Percentiles rank a stretch among this genome's conserved stretches.
Evolutionary conservation across 1,140 invertebrate genomes (phyloP).

Genomic region (Monochamus saltuarius): DNA sequence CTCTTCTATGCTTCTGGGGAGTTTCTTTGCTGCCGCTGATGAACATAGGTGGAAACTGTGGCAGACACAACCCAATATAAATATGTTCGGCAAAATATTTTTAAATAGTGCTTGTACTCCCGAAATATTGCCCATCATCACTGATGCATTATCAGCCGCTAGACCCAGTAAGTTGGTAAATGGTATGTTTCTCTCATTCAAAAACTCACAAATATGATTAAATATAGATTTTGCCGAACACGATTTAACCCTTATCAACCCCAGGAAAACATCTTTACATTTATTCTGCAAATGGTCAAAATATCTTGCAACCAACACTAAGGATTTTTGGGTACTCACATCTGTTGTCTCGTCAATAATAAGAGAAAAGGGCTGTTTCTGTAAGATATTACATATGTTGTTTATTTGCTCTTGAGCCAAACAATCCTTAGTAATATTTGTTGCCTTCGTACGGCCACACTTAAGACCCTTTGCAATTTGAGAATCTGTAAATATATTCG

Average conservation of each 20-base stretch:
- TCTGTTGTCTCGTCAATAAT: slow-evolving; percentile 19
- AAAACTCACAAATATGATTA: neutral
- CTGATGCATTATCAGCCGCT: slow-evolving; percentile 17
- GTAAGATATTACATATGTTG: no score
- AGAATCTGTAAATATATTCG: slow-evolving; percentile 3
- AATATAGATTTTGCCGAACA: neutral
- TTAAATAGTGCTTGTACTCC: slow-evolving; percentile 21
- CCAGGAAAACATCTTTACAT: slow-evolving; percentile 10
- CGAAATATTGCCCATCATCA: slow-evolving; percentile 16
- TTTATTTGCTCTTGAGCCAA: neutral
- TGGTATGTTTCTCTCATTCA: neutral
- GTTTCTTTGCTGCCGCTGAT: slow-evolving; percentile 13
- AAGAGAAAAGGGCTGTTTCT: slow-evolving; percentile 4
- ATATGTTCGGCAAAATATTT: slow-evolving; percentile 9
- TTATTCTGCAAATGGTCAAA: slow-evolving; percentile 3
- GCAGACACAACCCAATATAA: slow-evolving; percentile 20
- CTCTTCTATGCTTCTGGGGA: slow-evolving; percentile 12
- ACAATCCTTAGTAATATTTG: neutral
- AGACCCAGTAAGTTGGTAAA: slow-evolving; percentile 9
- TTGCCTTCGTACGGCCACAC: slow-evolving; percentile 5
- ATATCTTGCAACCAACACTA: slow-evolving; percentile 13
- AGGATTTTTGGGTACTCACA: slow-evolving; percentile 12
- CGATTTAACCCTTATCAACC: slow-evolving; percentile 4
- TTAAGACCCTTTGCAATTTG: slow-evolving; percentile 6
- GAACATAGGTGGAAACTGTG: slow-evolving; percentile 19